Percentiles rank a stretch among this genome's conserved stretches.
These are phyloP conservation scores for Arenaria interpres DNA, from an alignment of 2,113 vertebrate genomes.

Conservation along the genomic window DNA sequence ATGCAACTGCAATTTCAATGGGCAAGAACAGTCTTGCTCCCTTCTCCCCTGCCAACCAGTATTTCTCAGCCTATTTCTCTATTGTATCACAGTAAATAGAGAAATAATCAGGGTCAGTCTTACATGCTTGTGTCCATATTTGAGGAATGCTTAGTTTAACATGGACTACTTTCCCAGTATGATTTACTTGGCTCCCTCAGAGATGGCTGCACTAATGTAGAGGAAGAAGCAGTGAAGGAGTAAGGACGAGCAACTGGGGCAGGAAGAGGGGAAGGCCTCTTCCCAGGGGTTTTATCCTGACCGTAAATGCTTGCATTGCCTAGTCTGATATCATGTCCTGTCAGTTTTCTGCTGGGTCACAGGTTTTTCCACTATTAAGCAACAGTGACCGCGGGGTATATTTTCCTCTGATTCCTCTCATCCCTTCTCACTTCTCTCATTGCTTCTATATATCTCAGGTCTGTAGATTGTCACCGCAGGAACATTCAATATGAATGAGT, in stretches of 20 bases:
- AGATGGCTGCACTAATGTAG: accelerated
- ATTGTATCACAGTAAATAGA: not conserved
- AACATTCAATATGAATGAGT: not conserved
- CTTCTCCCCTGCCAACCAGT: not conserved
- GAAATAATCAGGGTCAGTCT: accelerated
- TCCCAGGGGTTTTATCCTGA: not conserved
- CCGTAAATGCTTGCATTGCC: not conserved
- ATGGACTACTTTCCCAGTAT: accelerated
- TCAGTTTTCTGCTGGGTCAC: not conserved
- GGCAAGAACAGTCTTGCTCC: not conserved
- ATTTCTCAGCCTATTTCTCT: not conserved
- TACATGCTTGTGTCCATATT: not conserved
- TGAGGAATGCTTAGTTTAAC: not conserved
- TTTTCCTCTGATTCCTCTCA: not conserved
- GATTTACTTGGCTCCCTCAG: not conserved
- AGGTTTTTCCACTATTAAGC: not conserved
- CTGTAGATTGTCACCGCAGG: not conserved
- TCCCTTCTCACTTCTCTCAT: not conserved
- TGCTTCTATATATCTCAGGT: not conserved
- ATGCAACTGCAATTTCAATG: not conserved
- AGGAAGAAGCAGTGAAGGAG: not conserved
- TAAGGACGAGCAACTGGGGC: not conserved
- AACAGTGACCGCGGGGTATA: not conserved
- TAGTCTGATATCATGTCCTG: not conserved
- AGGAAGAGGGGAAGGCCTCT: not conserved